Evolutionary conservation across 2,113 vertebrate species (phyloP), one percentile per base, ranked within the genome.

Genomic region (Trinectes maculatus): DNA sequence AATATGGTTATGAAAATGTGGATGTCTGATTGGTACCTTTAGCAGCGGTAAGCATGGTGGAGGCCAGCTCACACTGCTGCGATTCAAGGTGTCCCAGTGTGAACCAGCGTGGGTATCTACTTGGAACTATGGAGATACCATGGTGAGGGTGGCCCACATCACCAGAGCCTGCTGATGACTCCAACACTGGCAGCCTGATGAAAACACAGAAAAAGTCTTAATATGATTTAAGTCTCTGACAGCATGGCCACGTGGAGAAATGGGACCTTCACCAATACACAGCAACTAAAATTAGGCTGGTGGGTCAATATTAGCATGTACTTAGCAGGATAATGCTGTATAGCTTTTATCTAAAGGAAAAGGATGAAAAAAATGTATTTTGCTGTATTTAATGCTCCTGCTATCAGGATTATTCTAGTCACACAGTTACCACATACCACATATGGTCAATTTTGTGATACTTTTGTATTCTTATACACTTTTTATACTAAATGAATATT

Each of bases 11-110:
- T 8, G 16, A 18, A 8, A 16, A 0, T 3, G 13, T 0, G 1
- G 53, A 7, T 15, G 55, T 43, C 57, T 21, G 25, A 34, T 1
- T 2, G 4, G 15, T 81, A 90, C 88, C 88, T 91, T 89, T 90
- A 47, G 90, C 87, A 51, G 98, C 98, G 0, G 98, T 99, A 64
- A 99, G 94, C 98, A 99, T 99, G 86, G 98, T 99, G 44, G 98
- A 99, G 61, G 97, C 98, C 83, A 99, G 91, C 86, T 99, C 98
- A 0, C 98, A 99, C 92, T 99, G 98, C 91, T 99, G 98, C 0
- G 98, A 98, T 92, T 99, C 98, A 93, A 99, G 91, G 84, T 99
- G 98, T 11, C 97, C 97, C 78, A 99, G 93, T 2, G 98, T 99
- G 90, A 99, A 99, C 98, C 98, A 99, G 66, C 98, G 96, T 0